Percentiles rank a stretch among this genome's conserved stretches.
These are phyloP conservation scores for Orussus abietinus DNA, from an alignment of 1,140 invertebrate species.

Conservation along the genomic window DNA sequence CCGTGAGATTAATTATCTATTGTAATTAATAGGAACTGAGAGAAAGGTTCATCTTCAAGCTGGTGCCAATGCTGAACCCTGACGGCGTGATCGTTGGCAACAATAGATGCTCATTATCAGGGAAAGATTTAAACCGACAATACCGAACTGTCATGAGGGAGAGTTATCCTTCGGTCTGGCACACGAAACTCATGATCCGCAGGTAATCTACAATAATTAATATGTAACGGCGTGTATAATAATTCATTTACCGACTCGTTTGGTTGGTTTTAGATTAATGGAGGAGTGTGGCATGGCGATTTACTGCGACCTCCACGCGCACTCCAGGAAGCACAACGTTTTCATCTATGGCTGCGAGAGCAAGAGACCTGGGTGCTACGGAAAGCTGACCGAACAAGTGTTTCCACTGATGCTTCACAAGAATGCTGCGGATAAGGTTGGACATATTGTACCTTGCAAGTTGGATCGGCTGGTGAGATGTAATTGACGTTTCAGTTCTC, in stretches of 20 bases:
- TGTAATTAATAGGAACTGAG: slow-evolving; percentile 64
- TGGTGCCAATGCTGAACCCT: slow-evolving; percentile 94
- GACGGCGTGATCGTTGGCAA: slow-evolving; percentile 95
- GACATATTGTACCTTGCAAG: not conserved
- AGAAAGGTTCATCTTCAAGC: slow-evolving; percentile 92
- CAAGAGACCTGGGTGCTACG: slow-evolving; percentile 66
- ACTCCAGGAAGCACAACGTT: slow-evolving; percentile 90
- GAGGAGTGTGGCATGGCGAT: slow-evolving; percentile 90
- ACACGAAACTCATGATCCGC: slow-evolving; percentile 84
- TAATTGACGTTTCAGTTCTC: slow-evolving; percentile 88
- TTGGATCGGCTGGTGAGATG: not conserved
- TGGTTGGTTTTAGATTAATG: slow-evolving; percentile 60
- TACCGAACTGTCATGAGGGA: slow-evolving; percentile 84
- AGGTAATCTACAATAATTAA: slow-evolving; percentile 52
- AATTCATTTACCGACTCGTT: not conserved
- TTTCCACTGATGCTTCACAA: slow-evolving; percentile 91
- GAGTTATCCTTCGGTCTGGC: slow-evolving; percentile 90
- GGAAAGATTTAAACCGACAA: slow-evolving; percentile 83
- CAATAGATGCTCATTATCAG: slow-evolving; percentile 82
- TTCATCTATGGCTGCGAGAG: slow-evolving; percentile 96
- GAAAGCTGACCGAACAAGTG: slow-evolving; percentile 79
- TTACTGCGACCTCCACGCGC: slow-evolving; percentile 94
- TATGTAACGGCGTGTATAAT: not conserved
- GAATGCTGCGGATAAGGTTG: slow-evolving; percentile 87
- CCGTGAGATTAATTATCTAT: no score